Conservation (phyloP, 1,140 invertebrate species). For the Schlechtendalia chinensis region DNA sequence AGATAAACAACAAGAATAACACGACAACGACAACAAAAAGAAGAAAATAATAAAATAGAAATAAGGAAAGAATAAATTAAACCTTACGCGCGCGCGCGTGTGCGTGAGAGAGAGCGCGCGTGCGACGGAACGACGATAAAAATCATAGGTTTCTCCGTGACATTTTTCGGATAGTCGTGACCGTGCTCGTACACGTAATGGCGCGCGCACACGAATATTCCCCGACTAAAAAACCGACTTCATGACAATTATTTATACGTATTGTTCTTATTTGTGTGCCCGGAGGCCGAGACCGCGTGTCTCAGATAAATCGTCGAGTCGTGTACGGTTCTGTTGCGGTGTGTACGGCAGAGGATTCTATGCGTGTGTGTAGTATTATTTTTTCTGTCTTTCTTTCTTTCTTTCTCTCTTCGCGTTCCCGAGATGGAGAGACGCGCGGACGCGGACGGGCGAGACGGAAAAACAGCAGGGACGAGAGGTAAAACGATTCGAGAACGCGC, state of each 20-base stretch:
- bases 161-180: constrained; percentile 47
- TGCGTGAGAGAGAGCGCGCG: neutral
- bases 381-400: no score
- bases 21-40: neutral
- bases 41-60: constrained; percentile 14
- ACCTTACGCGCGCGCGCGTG: neutral
- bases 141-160: constrained; percentile 49
- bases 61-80: constrained; percentile 39
- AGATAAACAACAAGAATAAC: neutral
- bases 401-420: neutral
- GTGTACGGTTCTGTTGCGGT: constrained; percentile 5
- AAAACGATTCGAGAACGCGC: neutral
- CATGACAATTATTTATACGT: constrained; percentile 49
- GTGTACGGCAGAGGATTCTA: constrained; percentile 1
- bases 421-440: neutral
- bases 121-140: constrained; percentile 21
- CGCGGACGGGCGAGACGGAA: neutral
- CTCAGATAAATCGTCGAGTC: constrained; percentile 44
- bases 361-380: neutral
- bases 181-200: constrained; percentile 19
- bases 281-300: constrained; percentile 37
- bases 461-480: neutral
- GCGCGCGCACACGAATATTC: constrained; percentile 43
- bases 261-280: constrained; percentile 47
- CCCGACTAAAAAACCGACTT: constrained; percentile 33